These are phyloP conservation scores for human DNA, from an alignment of 2,113 vertebrate species.

Conservation along the genomic window GRCh38 chr12:75983501-75984000, in stretches of 20 bases:
- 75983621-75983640: background rate
- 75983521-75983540: background rate
- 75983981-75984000: background rate
- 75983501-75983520: background rate
- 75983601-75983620: background rate
- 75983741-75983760: background rate
- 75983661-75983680: background rate
- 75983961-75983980: no score
- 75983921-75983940: background rate
- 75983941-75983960: background rate
- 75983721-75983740: background rate
- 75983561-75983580: background rate
- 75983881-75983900: background rate
- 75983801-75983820: background rate
- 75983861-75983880: background rate
- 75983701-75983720: background rate
- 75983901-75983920: background rate
- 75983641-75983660: background rate
- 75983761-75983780: background rate
- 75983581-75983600: no score
- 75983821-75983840: background rate
- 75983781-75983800: background rate
- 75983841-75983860: background rate
- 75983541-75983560: background rate
- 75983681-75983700: fast-evolving